Conservation (phyloP, 2,888 invertebrate species). For the Ectobius pallidus region DNA sequence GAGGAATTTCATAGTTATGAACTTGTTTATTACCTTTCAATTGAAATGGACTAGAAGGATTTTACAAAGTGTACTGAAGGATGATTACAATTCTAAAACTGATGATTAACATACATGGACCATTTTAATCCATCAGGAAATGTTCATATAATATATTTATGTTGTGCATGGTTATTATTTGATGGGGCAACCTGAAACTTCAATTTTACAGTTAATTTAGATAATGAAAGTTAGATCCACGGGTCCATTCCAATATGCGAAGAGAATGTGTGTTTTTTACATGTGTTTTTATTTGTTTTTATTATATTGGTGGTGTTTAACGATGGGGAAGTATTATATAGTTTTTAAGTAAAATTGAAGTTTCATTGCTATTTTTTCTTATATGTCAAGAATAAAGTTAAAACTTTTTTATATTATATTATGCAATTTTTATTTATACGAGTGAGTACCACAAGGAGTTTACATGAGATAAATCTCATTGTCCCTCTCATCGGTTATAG, state of each 20-base stretch:
- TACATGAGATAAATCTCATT: conserved; percentile 15
- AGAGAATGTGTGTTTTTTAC: background rate
- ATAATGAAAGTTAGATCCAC: too few relatives aligned
- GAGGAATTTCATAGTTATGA: too few relatives aligned
- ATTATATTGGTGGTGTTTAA: background rate
- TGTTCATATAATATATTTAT: background rate
- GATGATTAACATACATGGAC: background rate
- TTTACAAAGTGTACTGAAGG: background rate
- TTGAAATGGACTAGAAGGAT: background rate
- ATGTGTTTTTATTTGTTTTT: background rate
- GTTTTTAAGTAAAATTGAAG: conserved; percentile 15
- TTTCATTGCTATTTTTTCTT: background rate
- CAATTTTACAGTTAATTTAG: background rate
- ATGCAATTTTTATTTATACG: conserved; percentile 13
- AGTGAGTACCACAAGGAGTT: conserved; percentile 30
- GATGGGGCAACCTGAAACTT: background rate
- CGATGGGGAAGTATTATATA: background rate
- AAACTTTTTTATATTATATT: conserved; percentile 9
- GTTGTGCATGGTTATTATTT: background rate
- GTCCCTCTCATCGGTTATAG: conserved; percentile 29
- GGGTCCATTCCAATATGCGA: background rate
- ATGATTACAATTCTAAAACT: conserved; percentile 1
- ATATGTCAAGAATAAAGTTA: background rate
- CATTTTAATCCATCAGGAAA: background rate
- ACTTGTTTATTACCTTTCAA: too few relatives aligned